These are phyloP conservation scores for Eulemur rubriventer DNA, from an alignment of 2,797 vertebrate species.

Conservation along the genomic window DNA sequence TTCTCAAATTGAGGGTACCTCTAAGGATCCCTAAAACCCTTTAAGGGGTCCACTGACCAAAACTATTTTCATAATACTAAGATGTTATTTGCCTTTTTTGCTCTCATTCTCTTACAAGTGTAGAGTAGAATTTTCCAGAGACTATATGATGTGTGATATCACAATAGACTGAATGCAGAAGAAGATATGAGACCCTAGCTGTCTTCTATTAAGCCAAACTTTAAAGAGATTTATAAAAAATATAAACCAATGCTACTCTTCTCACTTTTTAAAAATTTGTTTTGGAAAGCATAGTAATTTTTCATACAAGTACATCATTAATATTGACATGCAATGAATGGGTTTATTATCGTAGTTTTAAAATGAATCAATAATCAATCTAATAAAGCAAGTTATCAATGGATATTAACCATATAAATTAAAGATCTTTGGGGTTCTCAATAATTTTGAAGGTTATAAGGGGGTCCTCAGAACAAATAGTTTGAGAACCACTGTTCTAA, in stretches of 20 bases:
- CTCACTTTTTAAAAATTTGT: neutral
- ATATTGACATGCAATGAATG: neutral
- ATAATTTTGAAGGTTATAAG: neutral
- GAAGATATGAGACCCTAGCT: neutral
- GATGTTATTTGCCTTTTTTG: neutral
- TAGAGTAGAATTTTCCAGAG: neutral
- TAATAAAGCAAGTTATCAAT: neutral
- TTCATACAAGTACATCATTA: neutral
- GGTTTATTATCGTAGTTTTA: neutral
- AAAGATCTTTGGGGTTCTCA: neutral
- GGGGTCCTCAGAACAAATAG: neutral
- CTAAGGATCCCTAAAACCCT: neutral
- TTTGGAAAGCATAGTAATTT: neutral
- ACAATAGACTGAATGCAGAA: neutral
- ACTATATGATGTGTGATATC: neutral
- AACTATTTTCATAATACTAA: neutral
- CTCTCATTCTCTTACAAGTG: neutral
- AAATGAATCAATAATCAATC: neutral
- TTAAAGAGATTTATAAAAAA: neutral
- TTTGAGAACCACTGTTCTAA: neutral
- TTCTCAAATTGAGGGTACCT: neutral
- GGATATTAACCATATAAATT: neutral
- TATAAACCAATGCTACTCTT: neutral
- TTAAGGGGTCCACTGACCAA: neutral
- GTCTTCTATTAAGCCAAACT: neutral